phyloP scores from a whole-genome alignment of 2,113 vertebrate species.

The Alosa alosa region DNA sequence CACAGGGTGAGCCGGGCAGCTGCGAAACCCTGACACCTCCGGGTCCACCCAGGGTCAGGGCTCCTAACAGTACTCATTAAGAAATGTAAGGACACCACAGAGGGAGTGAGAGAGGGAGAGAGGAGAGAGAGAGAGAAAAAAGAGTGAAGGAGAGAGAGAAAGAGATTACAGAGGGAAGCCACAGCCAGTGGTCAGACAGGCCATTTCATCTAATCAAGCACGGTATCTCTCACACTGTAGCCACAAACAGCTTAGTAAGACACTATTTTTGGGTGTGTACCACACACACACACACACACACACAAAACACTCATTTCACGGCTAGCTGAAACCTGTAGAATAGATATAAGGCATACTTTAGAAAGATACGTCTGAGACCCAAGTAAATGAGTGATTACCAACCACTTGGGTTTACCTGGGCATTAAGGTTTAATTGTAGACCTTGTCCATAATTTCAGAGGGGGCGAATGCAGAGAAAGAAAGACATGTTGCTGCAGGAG shows the following conservation, averaged over 20 bases:
- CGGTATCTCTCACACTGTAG: neutral
- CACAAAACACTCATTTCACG: slow-evolving; percentile 4
- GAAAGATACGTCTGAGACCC: slow-evolving; percentile 2
- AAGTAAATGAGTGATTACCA: neutral
- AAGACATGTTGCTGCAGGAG: neutral
- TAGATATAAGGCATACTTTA: slow-evolving; percentile 1
- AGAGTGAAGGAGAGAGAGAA: no score
- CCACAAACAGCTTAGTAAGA: neutral
- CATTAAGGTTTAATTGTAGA: slow-evolving; percentile 24
- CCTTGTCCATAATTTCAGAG: neutral
- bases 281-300: neutral
- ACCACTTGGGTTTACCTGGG: slow-evolving; percentile 15
- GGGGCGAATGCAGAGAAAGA: neutral
- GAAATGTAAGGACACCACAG: neutral
- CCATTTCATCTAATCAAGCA: neutral
- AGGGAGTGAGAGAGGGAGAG: neutral
- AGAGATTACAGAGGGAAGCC: neutral
- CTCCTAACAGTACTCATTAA: neutral
- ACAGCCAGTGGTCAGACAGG: neutral
- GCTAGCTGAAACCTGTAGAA: neutral
- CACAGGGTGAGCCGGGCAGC: neutral
- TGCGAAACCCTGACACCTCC: neutral
- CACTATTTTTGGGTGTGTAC: neutral
- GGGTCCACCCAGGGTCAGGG: neutral
- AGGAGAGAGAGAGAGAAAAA: no score